Percentiles rank a stretch among this genome's conserved stretches.
phyloP scores from a whole-genome alignment of 2,113 vertebrate genomes.

The Agelaius tricolor region DNA sequence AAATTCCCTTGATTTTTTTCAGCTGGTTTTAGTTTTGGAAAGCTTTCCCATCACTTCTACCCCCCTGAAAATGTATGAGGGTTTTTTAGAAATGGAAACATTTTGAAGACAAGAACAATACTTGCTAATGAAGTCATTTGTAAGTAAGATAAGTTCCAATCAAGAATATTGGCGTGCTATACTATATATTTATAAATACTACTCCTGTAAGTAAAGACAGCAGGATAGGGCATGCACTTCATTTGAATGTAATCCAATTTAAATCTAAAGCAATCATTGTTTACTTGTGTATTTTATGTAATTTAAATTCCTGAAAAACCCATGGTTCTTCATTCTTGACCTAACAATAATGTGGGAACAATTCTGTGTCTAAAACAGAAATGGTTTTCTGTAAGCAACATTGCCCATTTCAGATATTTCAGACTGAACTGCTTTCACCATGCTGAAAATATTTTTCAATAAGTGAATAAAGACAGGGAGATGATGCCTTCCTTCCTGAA shows the following conservation, averaged over 20 bases:
- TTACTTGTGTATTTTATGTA: not conserved
- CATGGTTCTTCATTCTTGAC: not conserved
- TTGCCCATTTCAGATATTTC: not conserved
- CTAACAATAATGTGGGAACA: not conserved
- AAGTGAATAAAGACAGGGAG: not conserved
- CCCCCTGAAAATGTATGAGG: not conserved
- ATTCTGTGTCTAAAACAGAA: not conserved
- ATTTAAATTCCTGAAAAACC: not conserved
- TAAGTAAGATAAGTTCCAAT: conserved; percentile 20
- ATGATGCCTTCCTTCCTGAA: not conserved
- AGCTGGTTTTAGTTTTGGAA: not conserved
- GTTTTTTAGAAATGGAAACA: not conserved
- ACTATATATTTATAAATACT: not conserved
- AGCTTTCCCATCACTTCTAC: not conserved
- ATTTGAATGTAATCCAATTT: conserved; percentile 5
- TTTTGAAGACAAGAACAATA: not conserved
- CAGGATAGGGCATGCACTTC: not conserved
- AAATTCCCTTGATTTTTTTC: not conserved
- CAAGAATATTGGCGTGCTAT: not conserved
- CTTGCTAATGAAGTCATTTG: not conserved
- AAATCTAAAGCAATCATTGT: not conserved
- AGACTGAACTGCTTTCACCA: not conserved
- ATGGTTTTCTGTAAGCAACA: not conserved
- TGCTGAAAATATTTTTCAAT: not conserved
- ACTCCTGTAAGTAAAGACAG: not conserved